phyloP scores from a whole-genome alignment of 2,888 invertebrate genomes.

The Luperina nickerlii region DNA sequence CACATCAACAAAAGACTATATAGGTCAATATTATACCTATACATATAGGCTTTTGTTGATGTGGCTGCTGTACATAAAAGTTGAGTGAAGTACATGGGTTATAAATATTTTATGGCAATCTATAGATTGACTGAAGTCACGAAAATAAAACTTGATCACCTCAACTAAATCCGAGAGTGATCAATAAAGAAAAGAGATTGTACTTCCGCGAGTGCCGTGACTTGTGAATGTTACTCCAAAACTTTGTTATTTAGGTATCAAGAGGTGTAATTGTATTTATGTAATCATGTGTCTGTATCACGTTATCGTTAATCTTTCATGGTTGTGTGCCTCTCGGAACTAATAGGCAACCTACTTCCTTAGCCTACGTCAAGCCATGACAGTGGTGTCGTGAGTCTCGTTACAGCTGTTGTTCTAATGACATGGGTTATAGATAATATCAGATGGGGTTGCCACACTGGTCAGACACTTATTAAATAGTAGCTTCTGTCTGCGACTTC shows the following conservation, averaged over 20 bases:
- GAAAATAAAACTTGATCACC: constrained; percentile 69
- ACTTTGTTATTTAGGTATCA: constrained; percentile 46
- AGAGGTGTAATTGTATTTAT: constrained; percentile 58
- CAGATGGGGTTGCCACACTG: not conserved
- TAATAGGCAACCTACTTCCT: constrained; percentile 48
- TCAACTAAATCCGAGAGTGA: constrained; percentile 63
- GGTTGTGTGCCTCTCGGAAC: constrained; percentile 21
- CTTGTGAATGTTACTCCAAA: constrained; percentile 52
- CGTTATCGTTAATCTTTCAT: constrained; percentile 47
- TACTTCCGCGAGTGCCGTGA: constrained; percentile 66
- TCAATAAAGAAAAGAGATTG: constrained; percentile 66
- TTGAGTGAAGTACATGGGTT: too few relatives aligned
- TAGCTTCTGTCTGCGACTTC: too few relatives aligned
- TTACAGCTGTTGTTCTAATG: not conserved
- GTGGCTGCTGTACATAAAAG: too few relatives aligned
- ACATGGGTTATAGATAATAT: not conserved
- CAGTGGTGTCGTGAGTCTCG: not conserved
- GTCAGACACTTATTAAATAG: not conserved
- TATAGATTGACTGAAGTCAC: constrained; percentile 49
- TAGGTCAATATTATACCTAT: too few relatives aligned
- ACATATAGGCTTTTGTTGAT: too few relatives aligned
- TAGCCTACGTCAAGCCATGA: constrained; percentile 3
- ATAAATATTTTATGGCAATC: too few relatives aligned
- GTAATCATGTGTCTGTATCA: constrained; percentile 54
- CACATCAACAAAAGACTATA: constrained; percentile 23